Conservation (phyloP, 2,888 invertebrate genomes). For the Thymelicus lineola region DNA sequence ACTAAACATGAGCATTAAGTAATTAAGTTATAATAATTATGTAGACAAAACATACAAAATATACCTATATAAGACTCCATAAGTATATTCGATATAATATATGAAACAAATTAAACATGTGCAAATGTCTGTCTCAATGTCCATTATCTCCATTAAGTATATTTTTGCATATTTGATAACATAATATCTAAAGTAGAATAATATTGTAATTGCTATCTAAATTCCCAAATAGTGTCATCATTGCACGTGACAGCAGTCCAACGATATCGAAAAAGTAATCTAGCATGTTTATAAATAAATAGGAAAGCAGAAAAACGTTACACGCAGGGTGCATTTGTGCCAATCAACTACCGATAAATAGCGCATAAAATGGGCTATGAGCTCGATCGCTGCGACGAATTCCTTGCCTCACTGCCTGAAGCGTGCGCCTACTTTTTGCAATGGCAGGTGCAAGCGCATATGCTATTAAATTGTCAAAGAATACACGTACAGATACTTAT, state of each 20-base stretch:
- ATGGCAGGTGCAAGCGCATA: slow-evolving; percentile 80
- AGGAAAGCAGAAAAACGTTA: slow-evolving; percentile 36
- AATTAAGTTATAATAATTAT: too few species aligned
- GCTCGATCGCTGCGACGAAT: slow-evolving; percentile 76
- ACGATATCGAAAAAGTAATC: slow-evolving; percentile 22
- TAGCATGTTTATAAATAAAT: slow-evolving; percentile 34
- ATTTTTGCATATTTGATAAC: background rate
- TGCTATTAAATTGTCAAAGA: slow-evolving; percentile 85
- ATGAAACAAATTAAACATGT: too few species aligned
- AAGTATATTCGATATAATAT: too few species aligned
- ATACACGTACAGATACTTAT: slow-evolving; percentile 68
- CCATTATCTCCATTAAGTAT: too few species aligned
- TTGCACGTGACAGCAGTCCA: slow-evolving; percentile 25
- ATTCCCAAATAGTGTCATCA: slow-evolving; percentile 20
- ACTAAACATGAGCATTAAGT: too few species aligned
- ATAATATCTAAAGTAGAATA: background rate
- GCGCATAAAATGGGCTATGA: slow-evolving; percentile 77
- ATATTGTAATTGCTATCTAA: slow-evolving; percentile 3
- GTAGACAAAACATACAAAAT: too few species aligned
- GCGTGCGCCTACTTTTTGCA: slow-evolving; percentile 83
- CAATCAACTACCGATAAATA: slow-evolving; percentile 83
- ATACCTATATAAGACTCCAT: too few species aligned
- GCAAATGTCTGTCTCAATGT: background rate
- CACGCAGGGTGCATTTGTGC: slow-evolving; percentile 46
- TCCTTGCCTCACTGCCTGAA: slow-evolving; percentile 79